Evolutionary conservation across 2,888 invertebrate genomes (phyloP), one percentile per base, ranked within the genome.

Genomic region (Elmis aenea): DNA sequence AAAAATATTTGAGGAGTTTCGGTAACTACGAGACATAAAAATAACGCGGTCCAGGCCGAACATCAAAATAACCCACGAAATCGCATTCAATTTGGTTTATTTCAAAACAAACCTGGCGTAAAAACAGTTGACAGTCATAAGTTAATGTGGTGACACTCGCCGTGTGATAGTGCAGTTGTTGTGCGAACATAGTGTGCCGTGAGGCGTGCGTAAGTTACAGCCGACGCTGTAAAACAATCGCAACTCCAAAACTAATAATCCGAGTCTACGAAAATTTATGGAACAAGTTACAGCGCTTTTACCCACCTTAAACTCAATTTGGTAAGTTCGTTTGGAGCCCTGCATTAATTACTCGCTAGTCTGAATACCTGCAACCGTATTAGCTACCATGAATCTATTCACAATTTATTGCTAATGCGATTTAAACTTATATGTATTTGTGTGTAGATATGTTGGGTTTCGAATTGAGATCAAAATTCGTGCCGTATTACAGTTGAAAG

Each of bases 1-100:
- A n/a, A n/a, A n/a, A n/a, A n/a, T n/a, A n/a, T n/a, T n/a, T n/a
- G n/a, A n/a, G n/a, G n/a, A n/a, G n/a, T n/a, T n/a, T n/a, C n/a
- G n/a, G n/a, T n/a, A n/a, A 18, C 18, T 13, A 32, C 38, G 39
- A 41, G 43, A 46, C 44, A 51, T 43, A 48, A 50, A 47, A 51
- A 50, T 49, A 51, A 51, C 40, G 40, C 45, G 38, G 44, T 48
- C 47, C 45, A 46, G 50, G 46, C 46, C 49, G 44, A 33, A 45
- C 41, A 43, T 45, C 48, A 48, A 49, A 46, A 49, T 48, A 52
- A 50, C 46, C 38, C 38, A 15, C 32, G 16, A 38, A 38, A 27
- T 36, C 30, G 36, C 24, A 18, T 11, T 26, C 26, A 22, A 33
- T 26, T 22, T 22, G 20, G 30, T 13, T 31, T 36, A 27, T 32